These are phyloP conservation scores for Meteorus sp. DNA, from an alignment of 1,140 invertebrate genomes.

Conservation along the genomic window DNA sequence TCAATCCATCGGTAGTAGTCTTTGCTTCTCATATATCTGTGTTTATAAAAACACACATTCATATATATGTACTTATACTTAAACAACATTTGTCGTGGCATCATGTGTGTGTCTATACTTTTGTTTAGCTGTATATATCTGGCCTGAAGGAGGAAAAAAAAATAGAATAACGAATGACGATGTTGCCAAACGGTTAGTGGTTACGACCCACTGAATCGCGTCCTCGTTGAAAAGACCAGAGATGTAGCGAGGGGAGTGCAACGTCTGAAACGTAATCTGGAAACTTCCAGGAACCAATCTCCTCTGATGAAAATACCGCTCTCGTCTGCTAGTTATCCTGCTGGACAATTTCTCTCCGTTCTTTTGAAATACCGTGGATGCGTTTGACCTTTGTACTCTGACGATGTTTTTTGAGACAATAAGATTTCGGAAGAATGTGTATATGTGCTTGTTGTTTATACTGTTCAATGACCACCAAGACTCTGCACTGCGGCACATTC, in stretches of 20 bases:
- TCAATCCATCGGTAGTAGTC: too few species aligned
- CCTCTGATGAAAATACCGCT: slow-evolving; percentile 35
- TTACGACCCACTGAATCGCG: slow-evolving; percentile 10
- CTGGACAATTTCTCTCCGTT: slow-evolving; percentile 9
- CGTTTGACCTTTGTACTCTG: slow-evolving; percentile 33
- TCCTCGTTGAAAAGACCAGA: slow-evolving; percentile 13
- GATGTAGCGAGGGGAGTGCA: slow-evolving; percentile 22
- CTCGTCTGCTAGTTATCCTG: slow-evolving; percentile 10
- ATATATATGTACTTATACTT: background rate
- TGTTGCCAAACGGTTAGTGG: slow-evolving; percentile 1
- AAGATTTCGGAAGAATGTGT: too few species aligned
- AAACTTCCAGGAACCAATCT: slow-evolving; percentile 47
- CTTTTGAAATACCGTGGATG: slow-evolving; percentile 31
- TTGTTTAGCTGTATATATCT: too few species aligned
- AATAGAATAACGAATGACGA: slow-evolving; percentile 18
- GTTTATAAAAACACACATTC: too few species aligned
- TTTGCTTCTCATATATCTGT: too few species aligned
- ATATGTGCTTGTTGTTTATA: too few species aligned
- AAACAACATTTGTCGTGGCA: too few species aligned
- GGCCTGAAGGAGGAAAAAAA: slow-evolving; percentile 15
- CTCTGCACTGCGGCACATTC: too few species aligned
- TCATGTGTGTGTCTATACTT: too few species aligned
- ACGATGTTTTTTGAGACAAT: too few species aligned
- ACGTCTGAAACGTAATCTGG: slow-evolving; percentile 39
- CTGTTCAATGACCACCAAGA: too few species aligned